phyloP scores from a whole-genome alignment of 2,888 invertebrate species.

The Pollenia labialis region DNA sequence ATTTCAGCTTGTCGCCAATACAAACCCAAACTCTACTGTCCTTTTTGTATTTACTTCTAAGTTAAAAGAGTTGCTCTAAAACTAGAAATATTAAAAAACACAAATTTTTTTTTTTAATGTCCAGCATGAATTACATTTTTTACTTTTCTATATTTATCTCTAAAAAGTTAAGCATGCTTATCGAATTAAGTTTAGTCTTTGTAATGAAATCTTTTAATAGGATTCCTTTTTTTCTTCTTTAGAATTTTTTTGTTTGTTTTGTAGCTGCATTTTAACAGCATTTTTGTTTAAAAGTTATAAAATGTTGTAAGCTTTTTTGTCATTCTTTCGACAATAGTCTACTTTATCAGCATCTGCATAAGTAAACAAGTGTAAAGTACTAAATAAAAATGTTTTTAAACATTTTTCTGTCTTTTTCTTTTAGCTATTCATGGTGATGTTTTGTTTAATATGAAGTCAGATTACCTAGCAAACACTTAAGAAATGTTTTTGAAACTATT shows the following conservation, averaged over 20 bases:
- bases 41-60: background rate
- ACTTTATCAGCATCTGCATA: slow-evolving; percentile 17
- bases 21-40: background rate
- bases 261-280: background rate
- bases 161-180: background rate
- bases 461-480: too few species aligned
- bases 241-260: background rate
- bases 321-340: background rate
- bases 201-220: slow-evolving; percentile 21
- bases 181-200: slow-evolving; percentile 6
- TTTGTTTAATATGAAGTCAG: background rate
- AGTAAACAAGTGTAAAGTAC: background rate
- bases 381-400: slow-evolving; percentile 20
- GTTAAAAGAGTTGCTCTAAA: background rate
- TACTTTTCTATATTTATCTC: background rate
- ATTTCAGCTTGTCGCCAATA: background rate
- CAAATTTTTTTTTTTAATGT: background rate
- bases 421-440: background rate
- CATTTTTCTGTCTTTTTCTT: background rate
- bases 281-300: background rate
- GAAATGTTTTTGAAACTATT: too few species aligned
- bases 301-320: slow-evolving; percentile 5
- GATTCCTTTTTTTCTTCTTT: background rate
- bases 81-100: background rate
- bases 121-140: background rate